phyloP scores from a whole-genome alignment of 2,797 vertebrate genomes.

The Spinus olivaceus region DNA sequence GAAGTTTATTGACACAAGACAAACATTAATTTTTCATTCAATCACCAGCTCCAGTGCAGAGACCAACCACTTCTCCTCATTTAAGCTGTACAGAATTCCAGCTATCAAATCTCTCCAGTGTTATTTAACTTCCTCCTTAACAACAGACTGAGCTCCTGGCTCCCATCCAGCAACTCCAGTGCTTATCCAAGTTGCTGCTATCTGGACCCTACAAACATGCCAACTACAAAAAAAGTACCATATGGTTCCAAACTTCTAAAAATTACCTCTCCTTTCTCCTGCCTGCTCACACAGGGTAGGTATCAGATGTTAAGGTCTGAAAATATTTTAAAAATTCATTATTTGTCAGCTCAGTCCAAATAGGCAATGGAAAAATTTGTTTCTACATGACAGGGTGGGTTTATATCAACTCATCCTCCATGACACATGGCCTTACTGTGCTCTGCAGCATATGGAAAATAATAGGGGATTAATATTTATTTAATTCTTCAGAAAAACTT shows the following conservation, averaged over 20 bases:
- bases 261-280: not conserved
- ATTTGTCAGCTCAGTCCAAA: not conserved
- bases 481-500: not conserved
- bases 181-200: conserved; percentile 56
- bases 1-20: not conserved
- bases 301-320: not conserved
- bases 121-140: conserved; percentile 63
- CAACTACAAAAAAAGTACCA: not conserved
- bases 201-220: conserved; percentile 37
- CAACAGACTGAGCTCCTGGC: conserved; percentile 27
- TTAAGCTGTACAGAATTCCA: not conserved
- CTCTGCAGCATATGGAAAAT: not conserved
- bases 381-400: not conserved
- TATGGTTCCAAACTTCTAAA: not conserved
- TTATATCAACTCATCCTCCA: not conserved
- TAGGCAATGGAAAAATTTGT: not conserved
- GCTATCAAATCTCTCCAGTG: not conserved
- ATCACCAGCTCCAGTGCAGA: not conserved
- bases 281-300: not conserved
- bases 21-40: conserved; percentile 29
- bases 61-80: not conserved
- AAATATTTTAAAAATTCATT: not conserved
- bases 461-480: not conserved
- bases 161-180: conserved; percentile 13
- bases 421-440: not conserved